Percentiles rank a stretch among this genome's conserved stretches.
These are phyloP conservation scores for Dermochelys coriacea DNA, from an alignment of 2,797 vertebrate species.

Conservation along the genomic window DNA sequence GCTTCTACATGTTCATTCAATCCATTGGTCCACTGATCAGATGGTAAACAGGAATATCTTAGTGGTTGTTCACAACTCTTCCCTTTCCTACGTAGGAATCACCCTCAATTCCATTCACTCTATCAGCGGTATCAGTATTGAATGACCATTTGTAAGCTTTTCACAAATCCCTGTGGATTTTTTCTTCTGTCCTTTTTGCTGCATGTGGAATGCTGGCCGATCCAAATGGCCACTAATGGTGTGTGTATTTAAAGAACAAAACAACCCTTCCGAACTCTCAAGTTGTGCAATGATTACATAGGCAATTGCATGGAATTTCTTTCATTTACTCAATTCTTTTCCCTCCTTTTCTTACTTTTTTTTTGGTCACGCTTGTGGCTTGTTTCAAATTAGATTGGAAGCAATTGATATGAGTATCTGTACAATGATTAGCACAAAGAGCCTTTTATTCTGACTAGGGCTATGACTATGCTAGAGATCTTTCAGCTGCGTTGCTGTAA, in stretches of 20 bases:
- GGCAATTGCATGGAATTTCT: neutral
- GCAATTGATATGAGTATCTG: neutral
- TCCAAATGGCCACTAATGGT: neutral
- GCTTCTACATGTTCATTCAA: neutral
- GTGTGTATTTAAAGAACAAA: neutral
- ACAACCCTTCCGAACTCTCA: neutral
- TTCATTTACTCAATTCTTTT: neutral
- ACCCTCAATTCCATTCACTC: neutral
- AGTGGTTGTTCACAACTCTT: neutral
- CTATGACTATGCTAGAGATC: no score
- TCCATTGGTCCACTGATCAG: neutral
- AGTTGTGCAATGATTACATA: neutral
- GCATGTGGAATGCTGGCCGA: neutral
- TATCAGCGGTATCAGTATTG: neutral
- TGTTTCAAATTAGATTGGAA: neutral
- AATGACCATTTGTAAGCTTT: neutral
- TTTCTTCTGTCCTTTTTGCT: neutral
- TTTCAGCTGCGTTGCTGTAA: no score
- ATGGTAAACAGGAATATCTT: neutral
- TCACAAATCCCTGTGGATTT: neutral
- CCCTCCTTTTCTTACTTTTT: neutral
- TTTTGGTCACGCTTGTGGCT: neutral
- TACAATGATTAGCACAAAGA: neutral
- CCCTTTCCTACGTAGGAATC: neutral
- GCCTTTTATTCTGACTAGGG: neutral